Evolutionary conservation across 2,888 invertebrate genomes (phyloP).

Genomic region (Lysandra coridon): DNA sequence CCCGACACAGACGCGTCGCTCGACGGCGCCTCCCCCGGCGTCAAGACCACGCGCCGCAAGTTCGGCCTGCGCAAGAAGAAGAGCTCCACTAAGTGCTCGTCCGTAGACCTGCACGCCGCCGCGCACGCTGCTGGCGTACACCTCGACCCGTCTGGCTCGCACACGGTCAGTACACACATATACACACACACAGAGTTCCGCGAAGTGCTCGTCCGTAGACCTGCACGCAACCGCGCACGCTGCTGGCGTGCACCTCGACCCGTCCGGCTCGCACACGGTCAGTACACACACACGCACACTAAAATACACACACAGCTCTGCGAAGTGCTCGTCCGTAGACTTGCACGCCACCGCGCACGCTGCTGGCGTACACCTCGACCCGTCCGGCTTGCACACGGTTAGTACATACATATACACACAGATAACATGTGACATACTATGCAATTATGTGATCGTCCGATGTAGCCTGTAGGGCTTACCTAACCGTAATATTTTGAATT

Average conservation of each 20-base stretch:
- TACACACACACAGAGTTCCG: not conserved
- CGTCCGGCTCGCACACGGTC: constrained; percentile 69
- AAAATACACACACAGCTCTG: constrained; percentile 53
- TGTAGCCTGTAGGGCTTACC: too few species aligned
- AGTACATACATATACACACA: constrained; percentile 21
- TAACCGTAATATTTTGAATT: too few species aligned
- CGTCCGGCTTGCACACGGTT: constrained; percentile 69
- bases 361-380: constrained; percentile 56
- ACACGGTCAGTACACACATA: constrained; percentile 54
- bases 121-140: constrained; percentile 51
- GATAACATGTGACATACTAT: too few species aligned
- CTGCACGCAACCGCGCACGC: constrained; percentile 55
- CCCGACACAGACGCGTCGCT: constrained; percentile 78
- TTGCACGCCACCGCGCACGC: constrained; percentile 55
- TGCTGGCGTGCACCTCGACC: constrained; percentile 56
- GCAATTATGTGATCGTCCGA: too few species aligned
- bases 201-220: constrained; percentile 78
- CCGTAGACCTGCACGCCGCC: constrained; percentile 75
- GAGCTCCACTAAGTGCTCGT: constrained; percentile 81
- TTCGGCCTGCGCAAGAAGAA: constrained; percentile 86
- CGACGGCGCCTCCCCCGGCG: constrained; percentile 82
- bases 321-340: constrained; percentile 83
- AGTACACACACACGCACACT: constrained; percentile 24
- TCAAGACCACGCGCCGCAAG: constrained; percentile 85
- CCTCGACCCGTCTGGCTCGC: constrained; percentile 64